phyloP scores from a whole-genome alignment of 2,888 invertebrate genomes.

The Eubasilissa splendida region DNA sequence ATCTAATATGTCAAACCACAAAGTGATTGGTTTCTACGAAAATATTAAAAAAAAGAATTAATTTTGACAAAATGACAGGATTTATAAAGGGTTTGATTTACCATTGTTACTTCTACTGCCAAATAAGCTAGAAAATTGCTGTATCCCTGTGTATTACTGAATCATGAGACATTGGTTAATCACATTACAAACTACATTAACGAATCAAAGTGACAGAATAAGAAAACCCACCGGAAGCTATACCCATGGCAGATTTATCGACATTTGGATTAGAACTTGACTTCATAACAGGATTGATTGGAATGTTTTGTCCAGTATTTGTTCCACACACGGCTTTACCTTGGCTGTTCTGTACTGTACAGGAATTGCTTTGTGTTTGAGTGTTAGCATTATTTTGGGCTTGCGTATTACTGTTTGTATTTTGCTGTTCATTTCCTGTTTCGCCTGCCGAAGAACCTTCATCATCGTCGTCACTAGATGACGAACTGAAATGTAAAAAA shows the following conservation, averaged over 20 bases:
- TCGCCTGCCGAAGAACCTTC: constrained; percentile 71
- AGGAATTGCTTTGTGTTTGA: constrained; percentile 21
- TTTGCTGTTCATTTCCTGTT: constrained; percentile 65
- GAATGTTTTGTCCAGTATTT: constrained; percentile 67
- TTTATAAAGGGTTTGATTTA: too few relatives aligned
- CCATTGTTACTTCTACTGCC: too few relatives aligned
- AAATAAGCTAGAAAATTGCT: too few relatives aligned
- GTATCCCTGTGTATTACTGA: too few relatives aligned
- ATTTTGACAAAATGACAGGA: too few relatives aligned
- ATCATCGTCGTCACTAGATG: constrained; percentile 80
- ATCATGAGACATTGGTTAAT: too few relatives aligned
- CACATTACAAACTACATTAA: too few relatives aligned
- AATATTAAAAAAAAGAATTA: too few relatives aligned
- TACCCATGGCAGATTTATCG: constrained; percentile 71
- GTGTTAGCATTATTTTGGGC: constrained; percentile 35
- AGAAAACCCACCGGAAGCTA: constrained; percentile 65
- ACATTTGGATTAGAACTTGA: constrained; percentile 71
- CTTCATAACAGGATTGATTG: constrained; percentile 70
- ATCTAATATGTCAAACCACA: too few relatives aligned
- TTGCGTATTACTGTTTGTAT: constrained; percentile 32
- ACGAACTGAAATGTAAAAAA: constrained; percentile 71
- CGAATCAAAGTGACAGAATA: too few relatives aligned
- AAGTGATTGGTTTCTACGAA: too few relatives aligned
- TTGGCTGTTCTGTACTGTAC: constrained; percentile 41
- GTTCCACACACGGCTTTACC: constrained; percentile 32